Evolutionary conservation across 2,113 vertebrate genomes (phyloP).

Genomic region (Psilopogon haemacephalus): DNA sequence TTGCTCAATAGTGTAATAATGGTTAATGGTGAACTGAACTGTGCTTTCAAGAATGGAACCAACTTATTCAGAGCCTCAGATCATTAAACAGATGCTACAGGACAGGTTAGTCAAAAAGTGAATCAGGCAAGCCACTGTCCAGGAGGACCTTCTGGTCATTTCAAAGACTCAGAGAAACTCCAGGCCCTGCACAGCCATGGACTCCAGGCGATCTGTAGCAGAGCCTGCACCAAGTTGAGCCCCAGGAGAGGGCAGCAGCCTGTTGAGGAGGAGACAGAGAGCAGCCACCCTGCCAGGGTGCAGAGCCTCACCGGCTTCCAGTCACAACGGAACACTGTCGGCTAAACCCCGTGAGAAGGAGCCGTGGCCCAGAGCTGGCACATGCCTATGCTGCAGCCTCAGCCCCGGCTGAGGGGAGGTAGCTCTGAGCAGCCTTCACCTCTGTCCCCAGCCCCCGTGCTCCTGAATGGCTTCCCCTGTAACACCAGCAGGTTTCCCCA

Average conservation of each 20-base stretch:
- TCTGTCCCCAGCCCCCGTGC: not conserved
- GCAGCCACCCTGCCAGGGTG: not conserved
- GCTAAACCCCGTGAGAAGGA: not conserved
- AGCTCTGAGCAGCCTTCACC: not conserved
- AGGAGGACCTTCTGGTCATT: not conserved
- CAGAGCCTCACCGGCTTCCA: not conserved
- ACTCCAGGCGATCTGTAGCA: not conserved
- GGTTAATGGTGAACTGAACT: slow-evolving; percentile 16
- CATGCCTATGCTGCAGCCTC: not conserved
- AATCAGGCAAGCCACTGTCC: not conserved
- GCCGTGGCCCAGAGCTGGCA: not conserved
- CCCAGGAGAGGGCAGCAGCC: slow-evolving; percentile 4
- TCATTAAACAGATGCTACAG: not conserved
- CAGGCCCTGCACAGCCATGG: not conserved
- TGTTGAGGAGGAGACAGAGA: not conserved
- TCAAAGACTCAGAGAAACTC: not conserved
- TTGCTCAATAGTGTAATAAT: not conserved
- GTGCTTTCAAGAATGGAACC: not conserved
- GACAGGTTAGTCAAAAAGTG: not conserved
- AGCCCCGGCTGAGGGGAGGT: not conserved
- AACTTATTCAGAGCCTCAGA: not conserved
- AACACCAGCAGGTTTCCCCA: not conserved
- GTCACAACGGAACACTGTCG: not conserved
- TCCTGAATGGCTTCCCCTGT: not conserved
- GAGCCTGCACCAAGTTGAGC: not conserved